Evolutionary conservation across 1,140 invertebrate species (phyloP).

Genomic region (Halictus rubicundus): DNA sequence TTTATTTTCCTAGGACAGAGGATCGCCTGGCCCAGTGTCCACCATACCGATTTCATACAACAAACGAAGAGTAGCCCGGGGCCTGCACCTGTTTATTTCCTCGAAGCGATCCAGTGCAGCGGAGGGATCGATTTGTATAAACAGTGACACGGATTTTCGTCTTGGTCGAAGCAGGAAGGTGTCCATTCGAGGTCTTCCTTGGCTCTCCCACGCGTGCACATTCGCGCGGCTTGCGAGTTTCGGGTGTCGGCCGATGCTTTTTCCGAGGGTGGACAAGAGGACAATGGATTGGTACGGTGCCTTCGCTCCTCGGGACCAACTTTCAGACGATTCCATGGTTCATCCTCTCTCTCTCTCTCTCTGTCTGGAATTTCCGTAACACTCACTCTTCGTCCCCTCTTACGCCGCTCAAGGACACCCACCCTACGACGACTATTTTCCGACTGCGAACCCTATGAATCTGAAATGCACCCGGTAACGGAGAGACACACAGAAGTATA

Average conservation of each 20-base stretch:
- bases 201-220: conserved; percentile 14
- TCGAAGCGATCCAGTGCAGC: conserved; percentile 6
- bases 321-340: conserved; percentile 46
- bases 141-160: conserved; percentile 45
- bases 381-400: neutral
- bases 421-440: conserved; percentile 1
- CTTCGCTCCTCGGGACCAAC: conserved; percentile 53
- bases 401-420: conserved; percentile 17
- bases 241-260: conserved; percentile 18
- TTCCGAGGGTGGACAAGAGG: conserved; percentile 43
- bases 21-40: neutral
- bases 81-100: conserved; percentile 46
- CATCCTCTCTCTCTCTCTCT: conserved; percentile 6
- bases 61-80: neutral
- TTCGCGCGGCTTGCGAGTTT: neutral
- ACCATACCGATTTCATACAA: neutral
- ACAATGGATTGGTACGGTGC: conserved; percentile 65
- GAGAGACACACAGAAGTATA: neutral
- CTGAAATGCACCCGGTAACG: conserved; percentile 31
- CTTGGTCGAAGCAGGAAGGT: too few relatives aligned
- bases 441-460: conserved; percentile 36
- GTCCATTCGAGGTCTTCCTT: neutral
- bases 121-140: conserved; percentile 24
- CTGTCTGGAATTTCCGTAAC: conserved; percentile 44
- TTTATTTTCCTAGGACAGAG: conserved; percentile 37